These are phyloP conservation scores for Chrysolophus pictus DNA, from an alignment of 2,797 vertebrate genomes.

Conservation along the genomic window DNA sequence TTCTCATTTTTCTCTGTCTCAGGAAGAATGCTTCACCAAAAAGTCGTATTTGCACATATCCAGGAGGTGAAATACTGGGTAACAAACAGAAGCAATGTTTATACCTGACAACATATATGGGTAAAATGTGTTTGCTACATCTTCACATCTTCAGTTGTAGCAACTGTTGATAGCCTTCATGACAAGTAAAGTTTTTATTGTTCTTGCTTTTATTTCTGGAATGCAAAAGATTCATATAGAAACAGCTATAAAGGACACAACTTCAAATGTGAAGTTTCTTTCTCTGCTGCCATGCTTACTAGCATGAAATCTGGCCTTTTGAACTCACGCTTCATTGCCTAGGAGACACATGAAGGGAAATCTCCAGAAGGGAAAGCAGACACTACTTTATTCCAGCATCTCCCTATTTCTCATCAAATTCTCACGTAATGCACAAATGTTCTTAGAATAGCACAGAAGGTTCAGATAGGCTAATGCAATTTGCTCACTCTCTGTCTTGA, in stretches of 20 bases:
- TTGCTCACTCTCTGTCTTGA: not conserved
- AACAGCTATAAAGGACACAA: not conserved
- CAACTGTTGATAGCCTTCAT: not conserved
- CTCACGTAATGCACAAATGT: not conserved
- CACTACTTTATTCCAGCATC: not conserved
- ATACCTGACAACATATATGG: not conserved
- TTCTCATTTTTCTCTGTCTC: slow-evolving; percentile 32
- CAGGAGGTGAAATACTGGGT: not conserved
- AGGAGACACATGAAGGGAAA: not conserved
- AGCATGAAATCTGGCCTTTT: slow-evolving; percentile 12
- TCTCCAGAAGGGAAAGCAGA: slow-evolving; percentile 1
- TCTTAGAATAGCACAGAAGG: not conserved
- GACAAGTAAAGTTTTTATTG: not conserved
- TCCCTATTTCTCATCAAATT: not conserved
- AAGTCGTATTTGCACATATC: not conserved
- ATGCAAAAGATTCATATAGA: not conserved
- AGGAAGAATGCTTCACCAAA: not conserved
- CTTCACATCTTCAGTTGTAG: not conserved
- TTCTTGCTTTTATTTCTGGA: slow-evolving; percentile 3
- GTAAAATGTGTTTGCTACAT: not conserved
- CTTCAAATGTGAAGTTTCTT: not conserved
- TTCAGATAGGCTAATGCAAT: not conserved
- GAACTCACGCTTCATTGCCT: slow-evolving; percentile 19
- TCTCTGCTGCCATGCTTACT: not conserved
- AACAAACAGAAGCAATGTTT: not conserved